Base-by-base conservation (phyloP, 2,888 invertebrate genomes). In the Gordius sp. region DNA sequence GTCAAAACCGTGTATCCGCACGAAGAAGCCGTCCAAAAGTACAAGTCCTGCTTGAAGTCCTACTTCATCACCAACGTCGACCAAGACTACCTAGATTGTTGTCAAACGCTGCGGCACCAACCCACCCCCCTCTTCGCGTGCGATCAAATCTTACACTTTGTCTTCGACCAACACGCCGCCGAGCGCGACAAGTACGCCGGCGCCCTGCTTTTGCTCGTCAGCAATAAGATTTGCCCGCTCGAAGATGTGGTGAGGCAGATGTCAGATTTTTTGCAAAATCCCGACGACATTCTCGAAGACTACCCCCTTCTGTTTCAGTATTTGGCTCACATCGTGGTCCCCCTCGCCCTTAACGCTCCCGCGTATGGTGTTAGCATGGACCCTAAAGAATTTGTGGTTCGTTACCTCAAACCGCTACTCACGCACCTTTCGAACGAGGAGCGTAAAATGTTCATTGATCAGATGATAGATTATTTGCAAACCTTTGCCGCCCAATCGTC, bases 241-340 rank as follows among this genome's bases (percentile, higher is more conserved):
- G 20, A 8, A n/a, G 47, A 47, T 20, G 23, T 47, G 13, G 20
- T 47, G 8, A 8, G 20, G 16, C n/a, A 13, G 20, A 8, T 47
- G 13, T 8, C 47, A 13, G 8, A 8, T 47, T 47, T 18, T 20
- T 20, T 47, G 8, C 8, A 8, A 18, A 20, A 8, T n/a, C 16
- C 20, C 47, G 47, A 47, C 4, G 47, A 47, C 13, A 4, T n/a
- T 47, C 4, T 47, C 16, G 47, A 47, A 47, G 47, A 47, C 20
- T 47, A 47, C 47, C 47, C 47, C 4, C 8, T n/a, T 4, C 13
- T 47, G 13, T 47, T 47, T 47, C n/a, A 47, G 20, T 47, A 47
- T 47, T n/a, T 47, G 13, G 47, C 47, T 4, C n/a, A 47, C 4
- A 20, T 47, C 23, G 8, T 47, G 13, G 20, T n/a, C 4, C 47